phyloP scores from a whole-genome alignment of 2,113 vertebrate genomes.

The Psettodes erumei region DNA sequence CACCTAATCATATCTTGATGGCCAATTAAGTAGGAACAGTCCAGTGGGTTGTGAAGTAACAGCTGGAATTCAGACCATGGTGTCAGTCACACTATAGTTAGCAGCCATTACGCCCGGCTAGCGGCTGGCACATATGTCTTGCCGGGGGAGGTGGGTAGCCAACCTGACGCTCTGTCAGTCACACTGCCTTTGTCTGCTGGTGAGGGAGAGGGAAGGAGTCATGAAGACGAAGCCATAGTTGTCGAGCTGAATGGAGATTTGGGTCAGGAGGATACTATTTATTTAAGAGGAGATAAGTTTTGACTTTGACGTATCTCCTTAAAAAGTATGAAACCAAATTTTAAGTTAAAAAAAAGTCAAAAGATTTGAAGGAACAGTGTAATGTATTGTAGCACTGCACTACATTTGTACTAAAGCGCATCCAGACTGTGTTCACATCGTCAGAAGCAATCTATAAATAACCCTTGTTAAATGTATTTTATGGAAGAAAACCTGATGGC shows the following conservation, averaged over 20 bases:
- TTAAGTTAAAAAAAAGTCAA: too few species aligned
- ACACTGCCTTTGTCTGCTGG: conserved; percentile 22
- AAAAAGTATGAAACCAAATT: neutral
- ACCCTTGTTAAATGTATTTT: too few species aligned
- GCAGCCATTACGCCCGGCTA: conserved; percentile 37
- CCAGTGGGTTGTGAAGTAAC: conserved; percentile 25
- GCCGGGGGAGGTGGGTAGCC: conserved; percentile 31
- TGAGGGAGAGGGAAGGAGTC: neutral
- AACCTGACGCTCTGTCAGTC: conserved; percentile 62
- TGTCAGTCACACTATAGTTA: conserved; percentile 71
- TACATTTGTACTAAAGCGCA: too few species aligned
- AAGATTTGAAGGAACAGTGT: neutral
- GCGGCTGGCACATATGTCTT: conserved; percentile 50
- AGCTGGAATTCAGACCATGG: conserved; percentile 56
- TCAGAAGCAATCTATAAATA: too few species aligned
- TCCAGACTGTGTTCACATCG: too few species aligned
- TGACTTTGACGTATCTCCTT: neutral
- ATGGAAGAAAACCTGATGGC: too few species aligned
- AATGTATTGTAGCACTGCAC: neutral
- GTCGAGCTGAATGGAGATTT: conserved; percentile 6
- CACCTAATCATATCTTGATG: conserved; percentile 31
- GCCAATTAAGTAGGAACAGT: conserved; percentile 28
- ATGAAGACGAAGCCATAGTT: neutral
- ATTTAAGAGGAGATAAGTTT: conserved; percentile 10
- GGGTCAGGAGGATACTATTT: conserved; percentile 22